Base-by-base conservation (phyloP, 2,797 vertebrate species). In the Mionectes olivaceus region DNA sequence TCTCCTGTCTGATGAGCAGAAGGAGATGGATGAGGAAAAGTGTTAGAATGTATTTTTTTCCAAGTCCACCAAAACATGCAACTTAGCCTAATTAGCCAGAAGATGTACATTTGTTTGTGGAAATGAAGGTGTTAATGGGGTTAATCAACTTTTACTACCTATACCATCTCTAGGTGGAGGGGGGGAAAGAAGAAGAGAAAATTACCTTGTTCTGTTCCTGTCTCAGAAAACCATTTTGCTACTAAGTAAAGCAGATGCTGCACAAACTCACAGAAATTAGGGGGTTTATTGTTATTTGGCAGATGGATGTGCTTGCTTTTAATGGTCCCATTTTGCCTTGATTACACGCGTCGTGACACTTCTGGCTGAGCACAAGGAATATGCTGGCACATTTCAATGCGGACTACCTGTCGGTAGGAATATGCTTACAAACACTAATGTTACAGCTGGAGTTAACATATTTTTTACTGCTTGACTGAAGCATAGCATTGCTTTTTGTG, bases 261-360 rank as follows among this genome's bases (percentile, higher is more conserved):
- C 30, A 39, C 52, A 75, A 80, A 81, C 9, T 82, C 90, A 23
- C 12, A 53, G 53, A 0, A 3, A 30, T 32, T 70, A n/a, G 2
- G 13, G 24, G 21, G 89, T 93, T 83, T 80, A 75, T 70, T 90
- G 69, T 73, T 80, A 63, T 80, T 89, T 97, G 88, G 71, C 87
- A 94, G 93, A 87, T 79, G 78, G 70, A 53, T 89, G n/a, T 86
- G 44, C 70, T 96, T 92, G 71, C 74, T 95, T 91, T 89, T 90
- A 95, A 93, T 64, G 63, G 61, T 65, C 65, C 70, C 68, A 33
- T 76, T 96, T 73, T 89, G 32, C 90, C 52, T 87, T 77, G 79
- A 90, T 93, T 93, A 57, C 80, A 73, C 86, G n/a, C 5, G 2
- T 74, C 5, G 1, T 70, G 67, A 92, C 70, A 78, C 53, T 95